Evolutionary conservation across 1,140 invertebrate species (phyloP).

Genomic region (Saccostrea glomerata): DNA sequence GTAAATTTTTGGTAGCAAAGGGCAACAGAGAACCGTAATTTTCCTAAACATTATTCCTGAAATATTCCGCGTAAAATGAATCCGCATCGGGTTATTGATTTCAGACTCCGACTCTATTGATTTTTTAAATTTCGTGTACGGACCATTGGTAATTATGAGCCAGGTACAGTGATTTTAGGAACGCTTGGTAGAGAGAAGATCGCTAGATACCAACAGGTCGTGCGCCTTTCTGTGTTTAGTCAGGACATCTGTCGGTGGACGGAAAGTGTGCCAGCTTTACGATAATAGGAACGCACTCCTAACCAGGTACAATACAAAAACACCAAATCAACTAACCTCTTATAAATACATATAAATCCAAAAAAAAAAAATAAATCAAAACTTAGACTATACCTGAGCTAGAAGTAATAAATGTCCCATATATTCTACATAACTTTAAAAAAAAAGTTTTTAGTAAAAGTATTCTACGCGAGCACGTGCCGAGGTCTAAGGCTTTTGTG

Average conservation of each 20-base stretch:
- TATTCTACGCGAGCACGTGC: slow-evolving; percentile 46
- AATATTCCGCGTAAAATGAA: slow-evolving; percentile 32
- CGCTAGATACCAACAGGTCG: slow-evolving; percentile 11
- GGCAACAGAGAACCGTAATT: slow-evolving; percentile 8
- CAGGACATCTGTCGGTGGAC: slow-evolving; percentile 25
- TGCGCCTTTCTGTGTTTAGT: background rate
- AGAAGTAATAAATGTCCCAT: slow-evolving; percentile 1
- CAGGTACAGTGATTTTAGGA: slow-evolving; percentile 29
- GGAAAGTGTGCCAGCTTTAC: background rate
- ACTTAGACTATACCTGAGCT: slow-evolving; percentile 21
- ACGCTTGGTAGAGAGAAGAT: slow-evolving; percentile 23
- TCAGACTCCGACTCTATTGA: slow-evolving; percentile 8
- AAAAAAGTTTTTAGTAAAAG: background rate
- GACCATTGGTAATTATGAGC: slow-evolving; percentile 10
- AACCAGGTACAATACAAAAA: background rate
- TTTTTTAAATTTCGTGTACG: slow-evolving; percentile 31
- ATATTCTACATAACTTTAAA: slow-evolving; percentile 14
- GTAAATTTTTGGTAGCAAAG: background rate
- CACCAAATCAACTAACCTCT: background rate
- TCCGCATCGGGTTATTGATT: slow-evolving; percentile 14
- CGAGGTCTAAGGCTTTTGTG: slow-evolving; percentile 44
- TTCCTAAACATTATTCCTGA: slow-evolving; percentile 12
- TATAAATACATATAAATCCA: background rate
- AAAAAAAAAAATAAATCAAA: slow-evolving; percentile 10
- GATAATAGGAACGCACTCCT: background rate